These are phyloP conservation scores for Chrosomus eos DNA, from an alignment of 2,797 vertebrate species.

Conservation along the genomic window DNA sequence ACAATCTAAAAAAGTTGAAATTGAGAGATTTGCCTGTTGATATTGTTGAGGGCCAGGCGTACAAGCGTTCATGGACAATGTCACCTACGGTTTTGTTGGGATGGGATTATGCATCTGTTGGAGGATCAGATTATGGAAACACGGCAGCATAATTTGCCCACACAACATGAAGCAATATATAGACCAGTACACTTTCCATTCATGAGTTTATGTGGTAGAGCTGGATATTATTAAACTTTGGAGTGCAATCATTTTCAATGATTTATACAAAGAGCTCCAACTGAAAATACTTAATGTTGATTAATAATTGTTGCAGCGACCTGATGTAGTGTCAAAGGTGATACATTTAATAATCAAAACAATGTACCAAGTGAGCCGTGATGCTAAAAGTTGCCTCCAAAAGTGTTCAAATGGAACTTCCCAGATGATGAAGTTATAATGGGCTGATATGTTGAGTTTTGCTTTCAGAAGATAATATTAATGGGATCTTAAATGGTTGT, in stretches of 20 bases:
- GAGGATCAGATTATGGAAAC: slow-evolving; percentile 33
- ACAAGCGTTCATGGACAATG: background rate
- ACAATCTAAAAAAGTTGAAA: background rate
- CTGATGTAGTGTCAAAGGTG: background rate
- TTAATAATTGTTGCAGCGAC: background rate
- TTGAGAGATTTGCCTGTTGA: background rate
- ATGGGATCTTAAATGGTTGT: background rate
- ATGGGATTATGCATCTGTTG: slow-evolving; percentile 28
- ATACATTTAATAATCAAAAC: background rate
- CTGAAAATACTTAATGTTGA: background rate
- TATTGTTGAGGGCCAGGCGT: background rate
- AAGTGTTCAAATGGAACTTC: background rate
- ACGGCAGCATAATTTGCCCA: background rate
- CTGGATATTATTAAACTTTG: background rate
- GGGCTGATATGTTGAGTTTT: background rate
- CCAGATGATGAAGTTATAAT: background rate
- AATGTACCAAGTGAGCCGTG: background rate
- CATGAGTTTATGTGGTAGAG: background rate
- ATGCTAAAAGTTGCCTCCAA: background rate
- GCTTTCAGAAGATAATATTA: background rate
- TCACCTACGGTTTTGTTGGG: slow-evolving; percentile 3
- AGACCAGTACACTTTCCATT: background rate
- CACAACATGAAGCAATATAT: background rate
- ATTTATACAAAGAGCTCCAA: background rate
- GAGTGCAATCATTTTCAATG: background rate